These are phyloP conservation scores for Pygoscelis adeliae DNA, from an alignment of 2,113 vertebrate species.

Conservation along the genomic window DNA sequence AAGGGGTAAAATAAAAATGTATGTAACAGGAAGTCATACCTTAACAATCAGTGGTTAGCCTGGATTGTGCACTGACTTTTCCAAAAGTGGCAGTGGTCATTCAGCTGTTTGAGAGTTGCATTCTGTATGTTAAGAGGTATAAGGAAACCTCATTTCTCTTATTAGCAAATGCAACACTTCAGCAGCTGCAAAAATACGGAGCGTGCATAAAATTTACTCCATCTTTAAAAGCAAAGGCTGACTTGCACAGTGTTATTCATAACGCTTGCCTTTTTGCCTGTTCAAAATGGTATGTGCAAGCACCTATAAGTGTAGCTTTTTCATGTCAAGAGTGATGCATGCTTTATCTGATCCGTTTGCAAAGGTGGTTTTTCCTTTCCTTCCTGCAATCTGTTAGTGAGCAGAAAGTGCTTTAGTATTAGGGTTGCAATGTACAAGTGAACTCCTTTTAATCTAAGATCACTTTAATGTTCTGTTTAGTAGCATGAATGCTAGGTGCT, in stretches of 20 bases:
- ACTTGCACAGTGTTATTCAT: not conserved
- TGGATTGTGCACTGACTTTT: not conserved
- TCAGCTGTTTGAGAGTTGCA: not conserved
- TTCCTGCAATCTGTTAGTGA: not conserved
- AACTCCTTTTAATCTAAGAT: not conserved
- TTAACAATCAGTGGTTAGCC: not conserved
- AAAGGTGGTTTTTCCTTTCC: not conserved
- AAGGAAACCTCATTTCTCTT: not conserved
- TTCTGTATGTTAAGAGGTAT: not conserved
- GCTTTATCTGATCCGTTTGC: not conserved
- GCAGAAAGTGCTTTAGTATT: not conserved
- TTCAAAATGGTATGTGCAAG: not conserved
- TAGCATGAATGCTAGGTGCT: not conserved
- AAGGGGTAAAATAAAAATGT: not conserved
- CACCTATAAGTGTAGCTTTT: not conserved
- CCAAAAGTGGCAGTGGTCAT: not conserved
- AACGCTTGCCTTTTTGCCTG: not conserved
- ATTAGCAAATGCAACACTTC: not conserved
- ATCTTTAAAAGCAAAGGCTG: not conserved
- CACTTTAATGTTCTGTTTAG: not conserved
- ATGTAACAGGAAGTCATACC: not conserved
- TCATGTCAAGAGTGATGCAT: not conserved
- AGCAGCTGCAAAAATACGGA: not conserved
- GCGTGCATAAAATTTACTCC: not conserved
- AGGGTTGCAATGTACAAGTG: not conserved